Conservation (phyloP, 53 echinoderm and acorn worm species). For the Crossaster papposus region DNA sequence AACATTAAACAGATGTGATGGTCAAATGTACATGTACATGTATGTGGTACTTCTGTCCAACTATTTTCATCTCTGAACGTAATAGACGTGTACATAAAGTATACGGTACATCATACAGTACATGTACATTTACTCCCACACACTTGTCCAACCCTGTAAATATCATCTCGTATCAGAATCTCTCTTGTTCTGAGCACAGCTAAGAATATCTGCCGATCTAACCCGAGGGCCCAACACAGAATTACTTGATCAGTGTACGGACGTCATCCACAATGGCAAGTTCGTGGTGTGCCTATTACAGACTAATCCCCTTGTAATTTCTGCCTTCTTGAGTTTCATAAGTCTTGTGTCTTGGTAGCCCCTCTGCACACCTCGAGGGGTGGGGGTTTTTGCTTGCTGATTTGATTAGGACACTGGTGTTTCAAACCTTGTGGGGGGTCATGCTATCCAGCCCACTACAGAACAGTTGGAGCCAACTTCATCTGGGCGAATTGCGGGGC, state of each 20-base stretch:
- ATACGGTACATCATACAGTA: too few relatives aligned
- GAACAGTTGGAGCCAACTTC: too few relatives aligned
- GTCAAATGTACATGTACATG: neutral
- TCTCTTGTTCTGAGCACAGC: neutral
- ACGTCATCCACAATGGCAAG: constrained; percentile 37
- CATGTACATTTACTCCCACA: neutral
- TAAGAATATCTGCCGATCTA: neutral
- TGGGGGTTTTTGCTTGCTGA: neutral
- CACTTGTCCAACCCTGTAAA: neutral
- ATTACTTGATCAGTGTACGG: constrained; percentile 20
- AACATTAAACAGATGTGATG: too few relatives aligned
- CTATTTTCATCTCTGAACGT: too few relatives aligned
- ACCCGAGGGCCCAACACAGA: constrained; percentile 12
- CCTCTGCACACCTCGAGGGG: constrained; percentile 19
- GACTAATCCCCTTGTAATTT: constrained; percentile 37
- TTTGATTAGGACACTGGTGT: constrained; percentile 36
- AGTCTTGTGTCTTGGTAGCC: constrained; percentile 5
- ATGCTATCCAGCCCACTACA: neutral
- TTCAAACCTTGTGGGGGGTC: neutral
- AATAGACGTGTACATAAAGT: too few relatives aligned
- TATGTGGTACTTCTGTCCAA: neutral
- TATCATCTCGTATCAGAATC: neutral
- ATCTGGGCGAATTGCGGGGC: constrained; percentile 21
- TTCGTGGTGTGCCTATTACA: constrained; percentile 45
- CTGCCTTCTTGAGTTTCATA: constrained; percentile 19